phyloP scores from a whole-genome alignment of 2,113 vertebrate genomes.

The Antidorcas marsupialis region DNA sequence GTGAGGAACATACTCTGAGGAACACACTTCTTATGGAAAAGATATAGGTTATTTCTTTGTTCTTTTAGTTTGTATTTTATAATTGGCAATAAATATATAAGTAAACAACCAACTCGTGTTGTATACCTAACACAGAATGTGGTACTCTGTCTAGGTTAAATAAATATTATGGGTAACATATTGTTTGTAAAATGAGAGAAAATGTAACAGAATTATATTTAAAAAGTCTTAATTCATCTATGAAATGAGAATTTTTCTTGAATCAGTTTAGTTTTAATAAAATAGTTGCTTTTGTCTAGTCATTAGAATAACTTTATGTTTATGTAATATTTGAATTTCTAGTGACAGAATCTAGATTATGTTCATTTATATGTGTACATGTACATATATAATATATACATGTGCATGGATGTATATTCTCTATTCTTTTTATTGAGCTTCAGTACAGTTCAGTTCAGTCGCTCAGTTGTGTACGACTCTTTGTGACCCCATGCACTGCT shows the following conservation, averaged over 20 bases:
- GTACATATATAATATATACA: background rate
- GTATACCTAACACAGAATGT: background rate
- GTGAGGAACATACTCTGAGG: background rate
- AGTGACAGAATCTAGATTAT: background rate
- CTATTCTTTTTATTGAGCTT: background rate
- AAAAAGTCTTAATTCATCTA: background rate
- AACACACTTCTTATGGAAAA: background rate
- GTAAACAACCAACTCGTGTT: background rate
- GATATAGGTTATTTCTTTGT: background rate
- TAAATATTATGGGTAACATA: background rate
- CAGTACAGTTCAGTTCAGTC: too few relatives aligned
- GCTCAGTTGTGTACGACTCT: too few relatives aligned
- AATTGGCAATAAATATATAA: background rate
- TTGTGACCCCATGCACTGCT: too few relatives aligned
- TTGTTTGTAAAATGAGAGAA: background rate
- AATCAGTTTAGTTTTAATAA: background rate
- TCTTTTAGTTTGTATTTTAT: background rate
- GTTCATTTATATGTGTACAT: background rate
- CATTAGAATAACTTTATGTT: background rate
- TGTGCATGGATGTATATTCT: background rate
- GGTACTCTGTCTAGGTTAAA: background rate
- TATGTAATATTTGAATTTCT: background rate
- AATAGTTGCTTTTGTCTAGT: background rate
- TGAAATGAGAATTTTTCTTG: background rate
- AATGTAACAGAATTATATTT: background rate